Evolutionary conservation across 2,888 invertebrate genomes (phyloP).

Genomic region (Lithosia quadra): DNA sequence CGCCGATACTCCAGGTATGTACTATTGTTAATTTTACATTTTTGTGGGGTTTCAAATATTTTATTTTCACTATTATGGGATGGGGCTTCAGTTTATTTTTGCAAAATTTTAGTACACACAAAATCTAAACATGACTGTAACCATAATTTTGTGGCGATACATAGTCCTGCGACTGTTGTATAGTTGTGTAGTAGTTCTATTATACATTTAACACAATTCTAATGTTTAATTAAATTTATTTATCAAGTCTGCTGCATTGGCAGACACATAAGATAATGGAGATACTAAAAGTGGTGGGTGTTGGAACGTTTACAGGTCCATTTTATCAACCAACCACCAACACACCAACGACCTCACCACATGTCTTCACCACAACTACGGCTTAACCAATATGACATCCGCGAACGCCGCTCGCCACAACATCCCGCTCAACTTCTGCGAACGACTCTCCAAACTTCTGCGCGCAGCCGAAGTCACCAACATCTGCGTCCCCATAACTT

Average conservation of each 20-base stretch:
- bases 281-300: constrained; percentile 86
- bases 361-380: constrained; percentile 85
- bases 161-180: not conserved
- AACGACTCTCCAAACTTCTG: constrained; percentile 80
- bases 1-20: constrained; percentile 82
- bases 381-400: constrained; percentile 82
- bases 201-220: constrained; percentile 11
- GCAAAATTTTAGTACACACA: constrained; percentile 11
- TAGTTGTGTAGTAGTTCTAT: constrained; percentile 7
- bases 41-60: constrained; percentile 6
- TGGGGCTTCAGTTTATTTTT: constrained; percentile 19
- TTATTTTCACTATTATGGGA: constrained; percentile 28
- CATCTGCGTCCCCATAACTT: constrained; percentile 74
- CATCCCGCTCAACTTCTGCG: constrained; percentile 79
- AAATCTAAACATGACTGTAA: constrained; percentile 8
- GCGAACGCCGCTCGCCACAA: constrained; percentile 79
- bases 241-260: constrained; percentile 38
- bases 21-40: constrained; percentile 7
- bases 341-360: constrained; percentile 86
- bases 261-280: constrained; percentile 59
- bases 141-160: constrained; percentile 2
- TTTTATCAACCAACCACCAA: constrained; percentile 87
- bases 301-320: constrained; percentile 88
- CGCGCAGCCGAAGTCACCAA: constrained; percentile 79
- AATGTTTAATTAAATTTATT: constrained; percentile 17